phyloP scores from a whole-genome alignment of 2,888 invertebrate genomes.

The Abrostola triplasia region DNA sequence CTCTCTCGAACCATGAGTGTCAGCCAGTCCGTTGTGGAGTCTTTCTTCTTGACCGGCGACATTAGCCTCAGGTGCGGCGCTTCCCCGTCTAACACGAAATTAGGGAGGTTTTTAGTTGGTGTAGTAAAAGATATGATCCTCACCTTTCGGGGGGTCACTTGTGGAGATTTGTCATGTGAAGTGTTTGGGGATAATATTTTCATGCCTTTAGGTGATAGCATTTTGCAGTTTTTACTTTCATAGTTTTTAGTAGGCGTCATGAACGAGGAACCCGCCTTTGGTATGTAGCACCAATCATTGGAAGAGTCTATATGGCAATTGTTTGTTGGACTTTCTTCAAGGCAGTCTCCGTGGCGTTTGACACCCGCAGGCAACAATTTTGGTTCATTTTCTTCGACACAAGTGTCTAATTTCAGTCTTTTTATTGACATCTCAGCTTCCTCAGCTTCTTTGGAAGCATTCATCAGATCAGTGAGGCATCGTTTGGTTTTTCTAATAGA shows the following conservation, averaged over 20 bases:
- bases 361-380: constrained; percentile 62
- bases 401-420: constrained; percentile 62
- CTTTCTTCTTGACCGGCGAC: constrained; percentile 90
- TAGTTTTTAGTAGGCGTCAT: constrained; percentile 78
- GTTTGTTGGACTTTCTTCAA: constrained; percentile 57
- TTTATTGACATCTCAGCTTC: constrained; percentile 65
- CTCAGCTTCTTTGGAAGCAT: constrained; percentile 66
- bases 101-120: constrained; percentile 92
- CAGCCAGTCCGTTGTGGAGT: constrained; percentile 92
- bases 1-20: constrained; percentile 75
- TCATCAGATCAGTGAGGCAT: constrained; percentile 79
- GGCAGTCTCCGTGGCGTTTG: constrained; percentile 72
- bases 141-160: constrained; percentile 64
- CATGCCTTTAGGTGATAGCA: constrained; percentile 69
- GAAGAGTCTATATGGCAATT: constrained; percentile 47
- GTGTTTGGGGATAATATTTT: constrained; percentile 61
- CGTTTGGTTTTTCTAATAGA: constrained; percentile 72
- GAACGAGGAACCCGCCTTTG: constrained; percentile 72
- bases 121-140: constrained; percentile 76
- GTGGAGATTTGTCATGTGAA: constrained; percentile 57
- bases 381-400: constrained; percentile 54
- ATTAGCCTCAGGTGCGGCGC: constrained; percentile 92
- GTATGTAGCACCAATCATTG: constrained; percentile 67
- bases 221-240: constrained; percentile 64
- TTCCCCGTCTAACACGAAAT: constrained; percentile 92